Evolutionary conservation across 23 tunicate genomes (phyloP), one percentile per base, ranked within the genome.

Genomic region (Styela plicata): DNA sequence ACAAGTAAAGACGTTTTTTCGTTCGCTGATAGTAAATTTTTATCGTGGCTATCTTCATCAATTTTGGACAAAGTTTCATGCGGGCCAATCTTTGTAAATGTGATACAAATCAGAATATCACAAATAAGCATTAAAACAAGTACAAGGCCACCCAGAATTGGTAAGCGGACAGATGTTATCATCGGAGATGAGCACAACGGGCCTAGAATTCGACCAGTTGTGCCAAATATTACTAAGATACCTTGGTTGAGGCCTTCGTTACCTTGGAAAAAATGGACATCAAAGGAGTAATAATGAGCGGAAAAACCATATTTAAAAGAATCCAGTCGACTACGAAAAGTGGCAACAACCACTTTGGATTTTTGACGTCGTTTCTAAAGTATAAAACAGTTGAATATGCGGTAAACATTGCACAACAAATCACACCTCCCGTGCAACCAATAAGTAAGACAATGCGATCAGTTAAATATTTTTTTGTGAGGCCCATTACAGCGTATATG

Each of bases 201-300:
- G 10, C 81, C 81, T 13, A 76, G 81, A 16, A 76, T 76, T 2
- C 44, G 69, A 44, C 81, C 81, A 44, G 44, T 23, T 25, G 69
- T 65, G 27, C n/a, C 37, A 21, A 44, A 18, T 10, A 76, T 29
- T 21, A 76, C 10, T 44, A 53, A 1, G 10, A 76, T 76, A 0
- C 81, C 81, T 44, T 76, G 81, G 27, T 76, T 76, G 31, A 36
- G 44, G 7, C 63, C 22, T 53, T 76, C 7, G 81, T 76, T 13
- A 76, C 29, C 37, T 76, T 76, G 18, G 81, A 76, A 76, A 35
- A 76, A 24, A 76, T 33, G 30, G 81, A 44, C 32, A 69, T 57
- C 13, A 33, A 69, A 22, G 81, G 65, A 0, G 36, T 57, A 53
- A 53, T 33, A 37, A 53, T 23, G 32, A 21, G 36, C 13, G 81